Base-by-base conservation (phyloP, 1,140 invertebrate species). In the Drosophila ironensis region DNA sequence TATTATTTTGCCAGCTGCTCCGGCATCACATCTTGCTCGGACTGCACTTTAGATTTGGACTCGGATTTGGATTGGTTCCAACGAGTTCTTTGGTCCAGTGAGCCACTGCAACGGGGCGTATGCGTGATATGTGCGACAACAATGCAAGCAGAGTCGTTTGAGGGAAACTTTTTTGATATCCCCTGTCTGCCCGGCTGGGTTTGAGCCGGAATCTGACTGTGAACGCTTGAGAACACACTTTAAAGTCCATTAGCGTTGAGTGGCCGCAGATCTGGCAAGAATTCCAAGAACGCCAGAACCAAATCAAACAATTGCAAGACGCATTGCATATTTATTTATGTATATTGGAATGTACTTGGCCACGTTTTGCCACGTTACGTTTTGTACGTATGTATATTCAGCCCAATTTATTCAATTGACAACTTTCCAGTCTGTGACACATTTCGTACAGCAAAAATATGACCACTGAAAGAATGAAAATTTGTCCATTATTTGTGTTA, bases 191-290 rank as follows among this genome's bases (percentile, higher is more conserved):
- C 41, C 63, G 47, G 41, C 42, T 28, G 27, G 37, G 17, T 47
- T 17, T 28, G 54, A 46, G 33, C 16, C 44, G 46, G 52, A 61
- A 35, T 61, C 50, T 63, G 73, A 56, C 68, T 75, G 30, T 67
- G 57, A 66, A 72, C 61, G 71, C 74, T 72, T 53, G 66, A 86
- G 57, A 80, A 86, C 71, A 86, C 74, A 80, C 80, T 86, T 86
- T 86, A 86, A 86, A 86, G 80, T 86, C 80, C 80, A 86, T 86
- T 86, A 86, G 80, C 61, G 78, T 66, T 72, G 50, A 82, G 80
- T 86, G 57, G 66, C 66, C 63, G 35, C 59, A 69, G 40, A 67
- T 47, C 2, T 14, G 7, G 46, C 33, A 40, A 51, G 22, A 72
- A 35, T 52, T 47, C 30, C 14, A 53, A 35, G 19, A 22, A 53